Conservation (phyloP, 2,113 vertebrate genomes). For the Poeciliopsis turrubarensis region DNA sequence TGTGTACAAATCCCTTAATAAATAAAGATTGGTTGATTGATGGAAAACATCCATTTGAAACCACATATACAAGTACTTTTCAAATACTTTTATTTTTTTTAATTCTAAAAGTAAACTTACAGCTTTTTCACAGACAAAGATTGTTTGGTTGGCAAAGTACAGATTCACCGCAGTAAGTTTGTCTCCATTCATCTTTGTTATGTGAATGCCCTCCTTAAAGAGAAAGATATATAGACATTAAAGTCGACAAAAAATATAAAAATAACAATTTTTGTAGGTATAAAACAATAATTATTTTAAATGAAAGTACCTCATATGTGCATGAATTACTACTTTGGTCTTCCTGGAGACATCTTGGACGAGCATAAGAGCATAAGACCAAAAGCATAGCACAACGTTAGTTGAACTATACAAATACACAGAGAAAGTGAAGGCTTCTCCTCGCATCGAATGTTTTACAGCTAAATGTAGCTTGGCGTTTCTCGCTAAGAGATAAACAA, state of each 20-base stretch:
- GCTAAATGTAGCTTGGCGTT: too few relatives aligned
- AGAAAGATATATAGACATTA: slow-evolving; percentile 8
- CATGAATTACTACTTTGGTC: slow-evolving; percentile 14
- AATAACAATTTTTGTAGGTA: background rate
- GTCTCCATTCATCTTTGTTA: slow-evolving; percentile 73
- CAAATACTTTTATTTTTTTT: too few relatives aligned
- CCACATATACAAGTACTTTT: background rate
- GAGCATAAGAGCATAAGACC: background rate
- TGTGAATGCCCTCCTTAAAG: slow-evolving; percentile 84
- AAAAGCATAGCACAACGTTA: background rate
- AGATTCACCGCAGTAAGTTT: slow-evolving; percentile 75
- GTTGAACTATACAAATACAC: background rate
- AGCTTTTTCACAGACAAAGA: slow-evolving; percentile 85
- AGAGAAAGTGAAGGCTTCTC: background rate
- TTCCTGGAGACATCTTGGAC: slow-evolving; percentile 51
- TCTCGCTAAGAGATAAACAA: too few relatives aligned
- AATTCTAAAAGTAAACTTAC: slow-evolving; percentile 74
- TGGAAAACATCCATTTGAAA: too few relatives aligned
- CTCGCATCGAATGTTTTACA: too few relatives aligned
- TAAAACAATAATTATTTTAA: background rate
- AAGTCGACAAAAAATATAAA: background rate
- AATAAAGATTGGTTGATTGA: too few relatives aligned
- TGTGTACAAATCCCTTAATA: background rate
- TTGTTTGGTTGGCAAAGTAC: slow-evolving; percentile 68
- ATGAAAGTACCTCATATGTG: slow-evolving; percentile 50